Conservation (phyloP, 2,888 invertebrate genomes). For the Athripsodes cinereus region DNA sequence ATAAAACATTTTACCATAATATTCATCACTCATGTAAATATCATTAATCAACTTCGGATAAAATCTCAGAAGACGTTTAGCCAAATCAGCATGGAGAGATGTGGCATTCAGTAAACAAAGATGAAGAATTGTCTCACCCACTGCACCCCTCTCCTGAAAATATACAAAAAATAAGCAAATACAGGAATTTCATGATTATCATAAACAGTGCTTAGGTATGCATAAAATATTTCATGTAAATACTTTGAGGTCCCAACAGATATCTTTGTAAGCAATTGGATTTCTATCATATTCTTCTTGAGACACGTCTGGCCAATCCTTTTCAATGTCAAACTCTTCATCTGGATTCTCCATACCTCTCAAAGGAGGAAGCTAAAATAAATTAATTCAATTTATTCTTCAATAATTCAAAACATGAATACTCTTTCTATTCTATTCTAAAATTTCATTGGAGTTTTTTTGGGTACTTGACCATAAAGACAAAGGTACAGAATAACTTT, state of each 20-base stretch:
- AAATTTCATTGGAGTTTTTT: too few relatives aligned
- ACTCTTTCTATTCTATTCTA: neutral
- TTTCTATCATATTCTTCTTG: slow-evolving; percentile 57
- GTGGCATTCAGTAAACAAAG: slow-evolving; percentile 89
- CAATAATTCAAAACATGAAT: neutral
- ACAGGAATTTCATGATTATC: too few relatives aligned
- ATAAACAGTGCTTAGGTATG: too few relatives aligned
- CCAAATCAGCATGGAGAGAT: slow-evolving; percentile 86
- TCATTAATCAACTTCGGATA: slow-evolving; percentile 96
- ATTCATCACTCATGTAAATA: slow-evolving; percentile 93
- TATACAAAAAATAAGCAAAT: too few relatives aligned
- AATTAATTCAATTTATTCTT: neutral
- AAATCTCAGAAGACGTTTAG: slow-evolving; percentile 81
- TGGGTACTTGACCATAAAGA: too few relatives aligned
- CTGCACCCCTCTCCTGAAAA: slow-evolving; percentile 80
- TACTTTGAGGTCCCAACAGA: slow-evolving; percentile 81
- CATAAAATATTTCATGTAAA: neutral
- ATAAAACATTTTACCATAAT: slow-evolving; percentile 66
- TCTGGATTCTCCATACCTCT: slow-evolving; percentile 78
- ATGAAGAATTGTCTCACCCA: slow-evolving; percentile 93
- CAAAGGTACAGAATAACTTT: too few relatives aligned
- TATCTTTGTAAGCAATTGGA: slow-evolving; percentile 69
- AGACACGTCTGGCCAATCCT: slow-evolving; percentile 62
- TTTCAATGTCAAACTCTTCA: slow-evolving; percentile 77
- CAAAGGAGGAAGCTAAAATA: slow-evolving; percentile 61